phyloP scores from a whole-genome alignment of 2,113 vertebrate genomes.

The Tringa solitaria region DNA sequence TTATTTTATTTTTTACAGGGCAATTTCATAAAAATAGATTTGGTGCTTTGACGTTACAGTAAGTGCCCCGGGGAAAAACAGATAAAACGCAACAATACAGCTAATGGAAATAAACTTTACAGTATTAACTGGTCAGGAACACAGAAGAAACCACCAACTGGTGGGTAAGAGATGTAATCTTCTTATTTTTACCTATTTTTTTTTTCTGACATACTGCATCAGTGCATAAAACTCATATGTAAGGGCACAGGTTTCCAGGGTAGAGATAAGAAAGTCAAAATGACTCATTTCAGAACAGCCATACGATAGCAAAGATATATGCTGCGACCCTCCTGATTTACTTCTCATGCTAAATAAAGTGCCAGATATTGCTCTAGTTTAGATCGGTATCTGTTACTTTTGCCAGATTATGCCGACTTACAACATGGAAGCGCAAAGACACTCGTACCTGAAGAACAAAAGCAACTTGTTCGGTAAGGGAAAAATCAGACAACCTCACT shows the following conservation, averaged over 20 bases:
- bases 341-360: neutral
- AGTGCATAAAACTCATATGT: neutral
- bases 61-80: conserved; percentile 8
- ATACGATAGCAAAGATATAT: neutral
- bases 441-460: neutral
- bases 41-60: conserved; percentile 1
- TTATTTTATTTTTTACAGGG: neutral
- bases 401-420: neutral
- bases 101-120: conserved; percentile 52
- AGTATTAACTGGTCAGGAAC: neutral
- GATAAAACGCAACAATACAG: conserved; percentile 56
- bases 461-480: neutral
- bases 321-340: neutral
- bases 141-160: neutral
- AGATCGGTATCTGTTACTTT: neutral
- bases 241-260: neutral
- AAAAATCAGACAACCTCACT: neutral
- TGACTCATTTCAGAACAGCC: neutral
- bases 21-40: conserved; percentile 51
- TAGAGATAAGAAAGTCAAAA: neutral
- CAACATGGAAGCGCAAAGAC: neutral
- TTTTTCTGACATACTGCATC: neutral
- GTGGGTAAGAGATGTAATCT: neutral
- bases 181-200: neutral
- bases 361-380: neutral